phyloP scores from a whole-genome alignment of 2,888 invertebrate genomes.

The Caprella mutica region DNA sequence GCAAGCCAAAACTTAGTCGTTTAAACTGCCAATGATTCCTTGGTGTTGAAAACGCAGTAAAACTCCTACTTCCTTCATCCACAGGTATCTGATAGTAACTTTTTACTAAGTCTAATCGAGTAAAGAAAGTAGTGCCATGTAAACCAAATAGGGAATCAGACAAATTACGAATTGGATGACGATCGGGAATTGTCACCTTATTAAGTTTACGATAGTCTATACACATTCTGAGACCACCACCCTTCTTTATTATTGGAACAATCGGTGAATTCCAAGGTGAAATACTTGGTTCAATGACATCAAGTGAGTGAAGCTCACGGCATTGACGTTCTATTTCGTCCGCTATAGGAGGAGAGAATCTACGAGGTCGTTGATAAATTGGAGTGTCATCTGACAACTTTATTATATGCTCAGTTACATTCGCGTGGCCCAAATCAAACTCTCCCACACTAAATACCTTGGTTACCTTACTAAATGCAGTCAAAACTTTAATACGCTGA shows the following conservation, averaged over 20 bases:
- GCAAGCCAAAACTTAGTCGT: constrained; percentile 3
- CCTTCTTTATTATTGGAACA: constrained; percentile 1
- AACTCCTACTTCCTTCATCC: background rate
- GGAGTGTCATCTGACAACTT: background rate
- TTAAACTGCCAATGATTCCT: constrained; percentile 1
- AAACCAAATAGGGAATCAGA: background rate
- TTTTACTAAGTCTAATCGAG: background rate
- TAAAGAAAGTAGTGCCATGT: too few relatives aligned
- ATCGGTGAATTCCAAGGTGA: background rate
- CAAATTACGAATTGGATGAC: background rate
- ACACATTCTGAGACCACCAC: background rate
- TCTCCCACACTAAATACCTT: constrained; percentile 8
- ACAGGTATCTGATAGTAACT: constrained; percentile 2
- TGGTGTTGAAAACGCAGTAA: constrained; percentile 2
- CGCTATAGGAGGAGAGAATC: background rate
- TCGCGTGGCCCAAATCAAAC: background rate
- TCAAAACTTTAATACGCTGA: too few relatives aligned
- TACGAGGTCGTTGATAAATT: constrained; percentile 2
- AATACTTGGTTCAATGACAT: background rate
- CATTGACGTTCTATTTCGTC: background rate
- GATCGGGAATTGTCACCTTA: background rate
- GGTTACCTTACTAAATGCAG: too few relatives aligned
- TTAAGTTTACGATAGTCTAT: constrained; percentile 1
- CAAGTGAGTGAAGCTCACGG: background rate
- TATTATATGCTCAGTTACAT: background rate